These are phyloP conservation scores for Zaprionus camerounensis DNA, from an alignment of 1,140 invertebrate species.

Conservation along the genomic window DNA sequence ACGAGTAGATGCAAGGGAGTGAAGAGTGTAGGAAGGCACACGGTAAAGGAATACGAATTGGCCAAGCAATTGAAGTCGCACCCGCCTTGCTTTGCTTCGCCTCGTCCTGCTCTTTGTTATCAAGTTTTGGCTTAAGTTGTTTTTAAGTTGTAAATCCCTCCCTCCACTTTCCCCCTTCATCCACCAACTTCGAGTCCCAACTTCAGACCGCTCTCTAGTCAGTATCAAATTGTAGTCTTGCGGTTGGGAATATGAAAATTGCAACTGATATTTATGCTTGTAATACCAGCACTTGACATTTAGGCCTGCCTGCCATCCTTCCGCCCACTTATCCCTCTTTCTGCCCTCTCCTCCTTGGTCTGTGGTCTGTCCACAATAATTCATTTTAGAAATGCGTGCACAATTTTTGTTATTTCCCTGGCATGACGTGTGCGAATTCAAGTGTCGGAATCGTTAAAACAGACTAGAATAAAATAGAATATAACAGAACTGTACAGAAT, in stretches of 20 bases:
- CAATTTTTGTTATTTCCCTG: slow-evolving; percentile 67
- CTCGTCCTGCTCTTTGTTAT: slow-evolving; percentile 55
- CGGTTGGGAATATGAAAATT: slow-evolving; percentile 78
- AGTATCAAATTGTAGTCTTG: slow-evolving; percentile 73
- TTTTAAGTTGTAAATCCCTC: slow-evolving; percentile 81
- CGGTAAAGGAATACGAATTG: slow-evolving; percentile 21
- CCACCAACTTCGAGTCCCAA: not conserved
- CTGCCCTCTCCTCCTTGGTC: not conserved
- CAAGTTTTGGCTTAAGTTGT: slow-evolving; percentile 81
- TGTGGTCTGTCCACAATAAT: slow-evolving; percentile 68
- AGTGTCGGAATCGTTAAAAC: not conserved
- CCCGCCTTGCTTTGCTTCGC: slow-evolving; percentile 22
- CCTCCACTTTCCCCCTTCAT: slow-evolving; percentile 49
- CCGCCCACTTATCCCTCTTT: not conserved
- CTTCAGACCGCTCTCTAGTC: slow-evolving; percentile 7
- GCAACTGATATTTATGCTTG: slow-evolving; percentile 80
- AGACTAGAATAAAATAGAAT: not conserved
- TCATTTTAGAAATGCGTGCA: slow-evolving; percentile 69
- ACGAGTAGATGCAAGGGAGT: slow-evolving; percentile 29
- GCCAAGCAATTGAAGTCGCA: slow-evolving; percentile 57
- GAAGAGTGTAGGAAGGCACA: slow-evolving; percentile 9
- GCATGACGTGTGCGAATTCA: slow-evolving; percentile 58
- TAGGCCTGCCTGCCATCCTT: slow-evolving; percentile 27
- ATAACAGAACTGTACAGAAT: not conserved
- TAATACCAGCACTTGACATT: slow-evolving; percentile 76